phyloP scores from a whole-genome alignment of 2,113 vertebrate genomes.

The Bos javanicus region DNA sequence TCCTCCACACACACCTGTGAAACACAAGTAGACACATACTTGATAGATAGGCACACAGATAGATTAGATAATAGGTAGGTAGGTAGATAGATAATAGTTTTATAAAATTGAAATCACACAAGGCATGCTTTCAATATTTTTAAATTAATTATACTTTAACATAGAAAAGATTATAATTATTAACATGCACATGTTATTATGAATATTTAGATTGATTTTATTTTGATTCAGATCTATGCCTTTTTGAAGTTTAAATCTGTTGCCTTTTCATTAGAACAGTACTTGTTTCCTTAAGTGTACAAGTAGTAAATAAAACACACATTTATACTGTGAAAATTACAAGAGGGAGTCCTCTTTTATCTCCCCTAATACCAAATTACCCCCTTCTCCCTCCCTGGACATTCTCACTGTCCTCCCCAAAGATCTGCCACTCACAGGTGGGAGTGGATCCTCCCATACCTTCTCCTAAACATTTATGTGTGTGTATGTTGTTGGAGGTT shows the following conservation, averaged over 20 bases:
- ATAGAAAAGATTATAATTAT: neutral
- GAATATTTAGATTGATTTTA: neutral
- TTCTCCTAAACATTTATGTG: neutral
- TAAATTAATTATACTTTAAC: neutral
- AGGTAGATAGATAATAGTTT: neutral
- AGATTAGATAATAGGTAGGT: neutral
- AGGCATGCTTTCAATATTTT: neutral
- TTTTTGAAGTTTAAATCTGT: constrained; percentile 9
- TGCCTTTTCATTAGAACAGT: neutral
- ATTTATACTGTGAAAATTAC: neutral
- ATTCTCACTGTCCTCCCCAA: neutral
- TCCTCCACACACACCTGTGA: neutral
- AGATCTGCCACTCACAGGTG: neutral
- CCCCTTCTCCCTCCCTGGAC: neutral
- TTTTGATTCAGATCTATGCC: neutral
- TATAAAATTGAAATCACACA: neutral
- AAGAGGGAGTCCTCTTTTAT: neutral
- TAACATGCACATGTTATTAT: neutral
- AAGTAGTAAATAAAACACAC: neutral
- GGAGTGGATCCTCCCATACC: neutral
- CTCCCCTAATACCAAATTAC: neutral
- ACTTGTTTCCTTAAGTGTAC: neutral
- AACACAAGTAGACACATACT: neutral
- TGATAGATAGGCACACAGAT: neutral
- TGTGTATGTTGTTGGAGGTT: neutral